These are phyloP conservation scores for Parazoanthus darwini DNA, from an alignment of 92 coral and sea anemone genomes.

Conservation along the genomic window DNA sequence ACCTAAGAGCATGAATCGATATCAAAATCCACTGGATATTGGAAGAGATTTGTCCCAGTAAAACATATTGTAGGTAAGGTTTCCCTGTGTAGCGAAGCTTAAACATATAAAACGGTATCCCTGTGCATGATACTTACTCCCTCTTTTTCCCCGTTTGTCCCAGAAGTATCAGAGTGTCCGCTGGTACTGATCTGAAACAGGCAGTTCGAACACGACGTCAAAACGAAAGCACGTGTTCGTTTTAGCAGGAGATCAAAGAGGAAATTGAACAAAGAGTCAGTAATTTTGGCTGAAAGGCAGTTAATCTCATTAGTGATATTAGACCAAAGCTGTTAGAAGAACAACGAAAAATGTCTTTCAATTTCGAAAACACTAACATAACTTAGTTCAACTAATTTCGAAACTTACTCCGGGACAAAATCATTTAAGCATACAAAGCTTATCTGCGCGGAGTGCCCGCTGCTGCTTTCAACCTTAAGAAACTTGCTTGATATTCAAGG, in stretches of 20 bases:
- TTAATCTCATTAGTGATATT: neutral
- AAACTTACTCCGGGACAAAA: neutral
- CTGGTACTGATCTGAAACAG: slow-evolving; percentile 28
- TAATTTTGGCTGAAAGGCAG: neutral
- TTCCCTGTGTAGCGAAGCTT: neutral
- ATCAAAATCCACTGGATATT: neutral
- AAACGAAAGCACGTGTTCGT: neutral
- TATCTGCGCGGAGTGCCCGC: too few species aligned
- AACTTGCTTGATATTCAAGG: too few species aligned
- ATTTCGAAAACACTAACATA: too few species aligned
- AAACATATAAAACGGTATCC: neutral
- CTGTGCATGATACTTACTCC: slow-evolving; percentile 19
- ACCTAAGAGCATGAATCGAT: neutral
- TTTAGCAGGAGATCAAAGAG: neutral
- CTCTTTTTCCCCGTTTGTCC: slow-evolving; percentile 14
- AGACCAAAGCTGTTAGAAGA: neutral
- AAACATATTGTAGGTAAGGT: neutral
- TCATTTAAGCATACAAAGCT: neutral
- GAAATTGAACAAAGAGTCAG: neutral
- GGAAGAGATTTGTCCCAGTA: neutral
- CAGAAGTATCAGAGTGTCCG: slow-evolving; percentile 31
- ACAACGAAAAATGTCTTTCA: neutral
- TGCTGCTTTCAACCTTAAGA: too few species aligned
- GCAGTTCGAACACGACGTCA: slow-evolving; percentile 18
- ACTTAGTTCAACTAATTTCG: neutral